Evolutionary conservation across 2,797 vertebrate genomes (phyloP).

Genomic region (Catamblyrhynchus diadema): DNA sequence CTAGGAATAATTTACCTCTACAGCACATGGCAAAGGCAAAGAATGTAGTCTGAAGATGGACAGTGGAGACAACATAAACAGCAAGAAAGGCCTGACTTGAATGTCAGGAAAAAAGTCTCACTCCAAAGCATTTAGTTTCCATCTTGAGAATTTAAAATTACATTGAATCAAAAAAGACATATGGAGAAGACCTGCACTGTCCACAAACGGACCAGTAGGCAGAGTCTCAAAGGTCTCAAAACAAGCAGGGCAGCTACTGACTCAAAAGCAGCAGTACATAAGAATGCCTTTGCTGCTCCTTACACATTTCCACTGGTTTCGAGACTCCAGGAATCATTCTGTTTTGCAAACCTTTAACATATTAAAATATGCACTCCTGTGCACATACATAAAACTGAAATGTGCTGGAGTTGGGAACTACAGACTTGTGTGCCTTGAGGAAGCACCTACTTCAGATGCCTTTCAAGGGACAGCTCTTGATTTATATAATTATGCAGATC

Average conservation of each 20-base stretch:
- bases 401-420: neutral
- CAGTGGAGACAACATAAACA: neutral
- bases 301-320: constrained; percentile 33
- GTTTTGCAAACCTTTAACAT: constrained; percentile 46
- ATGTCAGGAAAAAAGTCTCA: neutral
- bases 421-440: neutral
- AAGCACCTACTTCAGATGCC: neutral
- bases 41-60: neutral
- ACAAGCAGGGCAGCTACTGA: neutral
- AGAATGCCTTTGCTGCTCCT: constrained; percentile 17
- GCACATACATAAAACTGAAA: neutral
- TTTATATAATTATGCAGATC: neutral
- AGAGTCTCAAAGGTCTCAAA: neutral
- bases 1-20: neutral
- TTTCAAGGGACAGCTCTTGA: neutral
- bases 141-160: neutral
- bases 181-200: neutral
- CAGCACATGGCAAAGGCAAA: neutral
- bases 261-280: neutral
- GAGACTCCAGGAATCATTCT: constrained; percentile 49
- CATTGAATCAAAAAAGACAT: neutral
- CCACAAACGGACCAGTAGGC: neutral
- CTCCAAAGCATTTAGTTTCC: neutral
- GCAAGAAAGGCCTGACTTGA: neutral
- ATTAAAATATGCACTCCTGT: neutral